Conservation (phyloP, 2,797 vertebrate genomes). For the Microctenopoma steveboyesi region DNA sequence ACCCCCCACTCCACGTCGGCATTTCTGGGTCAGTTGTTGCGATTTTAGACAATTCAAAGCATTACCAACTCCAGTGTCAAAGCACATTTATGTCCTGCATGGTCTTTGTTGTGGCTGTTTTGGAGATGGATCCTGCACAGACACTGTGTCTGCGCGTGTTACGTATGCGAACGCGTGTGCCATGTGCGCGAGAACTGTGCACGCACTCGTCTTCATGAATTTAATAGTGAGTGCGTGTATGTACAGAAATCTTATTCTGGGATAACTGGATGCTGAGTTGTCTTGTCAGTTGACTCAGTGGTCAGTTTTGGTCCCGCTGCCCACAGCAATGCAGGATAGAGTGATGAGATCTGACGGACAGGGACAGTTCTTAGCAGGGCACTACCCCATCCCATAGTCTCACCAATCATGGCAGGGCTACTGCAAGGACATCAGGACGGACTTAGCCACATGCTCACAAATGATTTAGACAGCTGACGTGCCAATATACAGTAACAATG, state of each 20-base stretch:
- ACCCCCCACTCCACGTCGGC: slow-evolving; percentile 40
- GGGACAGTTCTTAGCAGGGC: slow-evolving; percentile 67
- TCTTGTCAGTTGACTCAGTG: slow-evolving; percentile 81
- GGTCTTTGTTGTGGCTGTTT: slow-evolving; percentile 51
- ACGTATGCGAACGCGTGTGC: slow-evolving; percentile 10
- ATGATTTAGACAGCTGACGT: slow-evolving; percentile 37
- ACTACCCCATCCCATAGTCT: slow-evolving; percentile 52
- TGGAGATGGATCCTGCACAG: slow-evolving; percentile 37
- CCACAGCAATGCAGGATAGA: slow-evolving; percentile 58
- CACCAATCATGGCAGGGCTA: slow-evolving; percentile 49
- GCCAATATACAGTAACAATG: slow-evolving; percentile 40
- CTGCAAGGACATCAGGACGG: slow-evolving; percentile 40
- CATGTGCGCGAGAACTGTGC: slow-evolving; percentile 23
- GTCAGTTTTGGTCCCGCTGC: slow-evolving; percentile 78
- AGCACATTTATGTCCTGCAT: slow-evolving; percentile 71
- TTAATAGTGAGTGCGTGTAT: slow-evolving; percentile 1
- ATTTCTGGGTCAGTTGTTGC: slow-evolving; percentile 82
- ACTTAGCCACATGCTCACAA: slow-evolving; percentile 45
- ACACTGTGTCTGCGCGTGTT: slow-evolving; percentile 41
- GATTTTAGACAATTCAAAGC: slow-evolving; percentile 76
- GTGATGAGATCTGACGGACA: slow-evolving; percentile 79
- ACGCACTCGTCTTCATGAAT: slow-evolving; percentile 42
- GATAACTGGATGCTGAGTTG: slow-evolving; percentile 73
- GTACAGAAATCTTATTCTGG: slow-evolving; percentile 27
- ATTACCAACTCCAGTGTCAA: slow-evolving; percentile 72